Conservation (phyloP, 2,797 vertebrate species). For the Spea hammondii region DNA sequence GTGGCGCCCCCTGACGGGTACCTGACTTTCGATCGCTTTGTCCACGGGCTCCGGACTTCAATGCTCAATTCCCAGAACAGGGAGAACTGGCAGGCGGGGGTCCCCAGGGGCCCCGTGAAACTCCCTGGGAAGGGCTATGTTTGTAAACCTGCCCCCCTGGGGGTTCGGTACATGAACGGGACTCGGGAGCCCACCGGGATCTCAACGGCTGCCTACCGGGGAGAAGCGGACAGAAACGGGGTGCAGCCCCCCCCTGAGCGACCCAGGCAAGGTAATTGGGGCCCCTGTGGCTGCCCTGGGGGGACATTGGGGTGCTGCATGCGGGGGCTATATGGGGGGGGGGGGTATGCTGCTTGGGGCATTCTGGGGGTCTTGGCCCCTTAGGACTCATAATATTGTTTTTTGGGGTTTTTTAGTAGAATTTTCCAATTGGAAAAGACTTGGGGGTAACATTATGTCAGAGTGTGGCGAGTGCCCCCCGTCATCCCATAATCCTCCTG, state of each 20-base stretch:
- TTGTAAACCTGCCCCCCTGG: slow-evolving; percentile 33
- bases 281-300: neutral
- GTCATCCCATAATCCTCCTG: too few relatives aligned
- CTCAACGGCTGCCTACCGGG: neutral
- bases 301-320: neutral
- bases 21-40: slow-evolving; percentile 90
- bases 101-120: slow-evolving; percentile 45
- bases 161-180: slow-evolving; percentile 39
- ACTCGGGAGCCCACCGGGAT: slow-evolving; percentile 60
- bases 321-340: neutral
- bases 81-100: slow-evolving; percentile 19
- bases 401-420: too few relatives aligned
- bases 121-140: slow-evolving; percentile 18
- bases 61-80: slow-evolving; percentile 76
- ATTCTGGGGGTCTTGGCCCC: neutral
- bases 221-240: neutral
- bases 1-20: slow-evolving; percentile 85
- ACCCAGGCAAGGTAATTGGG: neutral
- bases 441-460: too few relatives aligned
- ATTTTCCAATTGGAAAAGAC: too few relatives aligned
- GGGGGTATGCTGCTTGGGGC: slow-evolving; percentile 32
- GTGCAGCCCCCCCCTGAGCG: neutral
- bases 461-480: too few relatives aligned
- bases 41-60: slow-evolving; percentile 82
- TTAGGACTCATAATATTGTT: too few relatives aligned